These are phyloP conservation scores for Lepisosteus oculatus DNA, from an alignment of 2,113 vertebrate species.

Conservation along the genomic window DNA sequence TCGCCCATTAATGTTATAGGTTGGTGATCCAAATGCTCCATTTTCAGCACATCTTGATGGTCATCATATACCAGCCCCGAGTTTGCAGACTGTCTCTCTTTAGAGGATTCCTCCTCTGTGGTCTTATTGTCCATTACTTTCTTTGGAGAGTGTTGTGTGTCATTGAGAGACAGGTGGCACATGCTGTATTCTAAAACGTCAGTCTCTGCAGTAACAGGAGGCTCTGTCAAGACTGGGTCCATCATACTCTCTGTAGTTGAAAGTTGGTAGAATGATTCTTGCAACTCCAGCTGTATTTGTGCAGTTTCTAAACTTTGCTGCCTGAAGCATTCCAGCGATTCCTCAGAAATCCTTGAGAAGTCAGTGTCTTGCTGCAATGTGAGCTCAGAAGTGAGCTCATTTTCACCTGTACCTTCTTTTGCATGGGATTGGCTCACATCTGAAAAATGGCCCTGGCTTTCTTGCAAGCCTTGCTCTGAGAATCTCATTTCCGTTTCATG, in stretches of 20 bases:
- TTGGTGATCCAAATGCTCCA: background rate
- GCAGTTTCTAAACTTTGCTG: slow-evolving; percentile 15
- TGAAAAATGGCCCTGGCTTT: background rate
- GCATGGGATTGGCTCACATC: background rate
- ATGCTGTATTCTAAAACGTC: slow-evolving; percentile 11
- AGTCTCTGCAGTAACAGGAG: slow-evolving; percentile 10
- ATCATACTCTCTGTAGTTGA: slow-evolving; percentile 31
- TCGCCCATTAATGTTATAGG: background rate
- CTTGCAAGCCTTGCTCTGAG: background rate
- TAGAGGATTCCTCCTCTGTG: no score
- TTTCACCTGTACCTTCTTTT: background rate
- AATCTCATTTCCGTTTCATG: slow-evolving; percentile 24
- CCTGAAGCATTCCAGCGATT: slow-evolving; percentile 39
- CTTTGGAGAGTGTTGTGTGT: background rate
- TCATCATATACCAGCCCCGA: background rate
- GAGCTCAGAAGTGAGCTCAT: background rate
- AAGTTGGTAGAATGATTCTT: slow-evolving; percentile 50
- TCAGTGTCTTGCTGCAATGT: background rate
- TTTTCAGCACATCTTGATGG: no score
- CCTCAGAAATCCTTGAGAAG: slow-evolving; percentile 22
- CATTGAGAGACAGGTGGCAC: slow-evolving; percentile 7
- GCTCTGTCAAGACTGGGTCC: slow-evolving; percentile 26
- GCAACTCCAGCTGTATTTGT: background rate
- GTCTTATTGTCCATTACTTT: no score
- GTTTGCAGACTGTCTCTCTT: background rate